phyloP scores from a whole-genome alignment of 2,113 vertebrate species.

The Osmerus eperlanus region DNA sequence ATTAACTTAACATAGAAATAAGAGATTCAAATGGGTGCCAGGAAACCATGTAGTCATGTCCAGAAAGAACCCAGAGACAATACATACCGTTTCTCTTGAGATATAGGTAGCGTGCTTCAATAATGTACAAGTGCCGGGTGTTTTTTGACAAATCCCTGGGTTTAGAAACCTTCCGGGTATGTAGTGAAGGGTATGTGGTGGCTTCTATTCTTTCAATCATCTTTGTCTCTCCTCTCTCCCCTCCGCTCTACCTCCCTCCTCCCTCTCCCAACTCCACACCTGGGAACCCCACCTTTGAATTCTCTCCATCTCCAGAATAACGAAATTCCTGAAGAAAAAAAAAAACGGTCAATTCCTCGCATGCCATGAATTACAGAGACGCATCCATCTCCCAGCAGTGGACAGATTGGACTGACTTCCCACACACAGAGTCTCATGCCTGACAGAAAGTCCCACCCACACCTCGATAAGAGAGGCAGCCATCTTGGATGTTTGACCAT shows the following conservation, averaged over 20 bases:
- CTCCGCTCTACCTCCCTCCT: background rate
- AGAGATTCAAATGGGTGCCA: no score
- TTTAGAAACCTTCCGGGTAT: background rate
- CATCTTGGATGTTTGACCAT: constrained; percentile 14
- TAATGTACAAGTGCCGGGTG: background rate
- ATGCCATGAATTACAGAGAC: constrained; percentile 29
- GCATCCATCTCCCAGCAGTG: background rate
- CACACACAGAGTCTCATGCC: background rate
- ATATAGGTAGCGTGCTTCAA: no score
- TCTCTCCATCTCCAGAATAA: background rate
- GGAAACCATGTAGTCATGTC: no score
- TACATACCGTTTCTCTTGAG: no score
- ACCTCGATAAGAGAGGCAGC: background rate
- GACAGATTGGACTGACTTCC: background rate
- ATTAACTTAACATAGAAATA: no score
- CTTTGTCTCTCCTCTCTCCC: background rate
- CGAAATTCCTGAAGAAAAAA: constrained; percentile 15
- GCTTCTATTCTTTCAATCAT: constrained; percentile 16
- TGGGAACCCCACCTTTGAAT: constrained; percentile 6
- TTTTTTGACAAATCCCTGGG: no score
- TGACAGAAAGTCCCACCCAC: background rate
- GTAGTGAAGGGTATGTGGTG: background rate
- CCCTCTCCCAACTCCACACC: constrained; percentile 15
- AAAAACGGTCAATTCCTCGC: constrained; percentile 35
- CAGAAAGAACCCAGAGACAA: no score